Evolutionary conservation across 2,888 invertebrate genomes (phyloP).

Genomic region (Macrophya alboannulata): DNA sequence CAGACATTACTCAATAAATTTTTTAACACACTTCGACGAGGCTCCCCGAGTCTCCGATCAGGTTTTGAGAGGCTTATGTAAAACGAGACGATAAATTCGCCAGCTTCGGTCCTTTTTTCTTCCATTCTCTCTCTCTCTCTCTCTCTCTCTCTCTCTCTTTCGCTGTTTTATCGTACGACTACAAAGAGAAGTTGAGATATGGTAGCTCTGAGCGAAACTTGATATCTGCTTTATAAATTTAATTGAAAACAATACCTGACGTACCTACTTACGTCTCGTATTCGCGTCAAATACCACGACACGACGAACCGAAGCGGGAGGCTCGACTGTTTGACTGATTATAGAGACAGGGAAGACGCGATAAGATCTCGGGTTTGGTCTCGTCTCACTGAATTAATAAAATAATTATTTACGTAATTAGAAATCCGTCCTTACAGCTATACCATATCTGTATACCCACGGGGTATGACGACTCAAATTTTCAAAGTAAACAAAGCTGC

Average conservation of each 20-base stretch:
- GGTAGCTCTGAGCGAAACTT: constrained; percentile 11
- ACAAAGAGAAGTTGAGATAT: not conserved
- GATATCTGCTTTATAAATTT: not conserved
- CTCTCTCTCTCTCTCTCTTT: not conserved
- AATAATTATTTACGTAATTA: constrained; percentile 3
- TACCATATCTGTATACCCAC: not conserved
- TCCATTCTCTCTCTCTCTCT: too few species aligned
- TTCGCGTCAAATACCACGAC: not conserved
- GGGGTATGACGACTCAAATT: not conserved
- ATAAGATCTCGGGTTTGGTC: not conserved
- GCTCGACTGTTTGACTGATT: not conserved
- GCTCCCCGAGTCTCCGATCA: not conserved
- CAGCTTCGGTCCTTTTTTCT: not conserved
- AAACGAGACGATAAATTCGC: not conserved
- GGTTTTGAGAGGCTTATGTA: not conserved
- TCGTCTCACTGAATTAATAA: not conserved
- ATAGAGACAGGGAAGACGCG: not conserved
- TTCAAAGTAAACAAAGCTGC: not conserved
- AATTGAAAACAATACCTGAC: constrained; percentile 20
- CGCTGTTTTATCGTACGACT: not conserved
- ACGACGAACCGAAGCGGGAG: not conserved
- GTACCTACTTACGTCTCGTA: not conserved
- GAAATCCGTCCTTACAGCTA: not conserved
- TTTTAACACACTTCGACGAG: constrained; percentile 41
- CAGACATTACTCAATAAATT: constrained; percentile 16